Base-by-base conservation (phyloP, 2,888 invertebrate genomes). In the Eutolmus rufibarbis region DNA sequence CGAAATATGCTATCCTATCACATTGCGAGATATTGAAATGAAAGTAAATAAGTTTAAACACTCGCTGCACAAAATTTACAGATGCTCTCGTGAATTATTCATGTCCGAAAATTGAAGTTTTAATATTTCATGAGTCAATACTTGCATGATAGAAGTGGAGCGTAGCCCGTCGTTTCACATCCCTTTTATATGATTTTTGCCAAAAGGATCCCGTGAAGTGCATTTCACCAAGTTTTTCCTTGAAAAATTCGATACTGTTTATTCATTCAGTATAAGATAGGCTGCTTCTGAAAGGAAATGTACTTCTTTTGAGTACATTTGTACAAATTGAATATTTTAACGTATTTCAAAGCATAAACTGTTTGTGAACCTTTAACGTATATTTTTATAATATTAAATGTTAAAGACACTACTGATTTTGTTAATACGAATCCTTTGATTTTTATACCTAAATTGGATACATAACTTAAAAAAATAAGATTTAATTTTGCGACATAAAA, bases 71-170 rank as follows among this genome's bases (percentile, higher is more conserved):
- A 74, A 46, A 74, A 85, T 85, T 85, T 85, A 74, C 74, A 74
- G 46, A 74, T 37, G 74, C 85, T 74, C 28, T 74, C n/a, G 28
- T 85, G 74, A 85, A 85, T 85, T 74, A 85, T 85, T 85, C 85
- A 85, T 85, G n/a, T 74, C 34, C 43, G 74, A 43, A 85, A 85
- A 85, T 85, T 85, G 85, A 74, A 85, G 85, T 85, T 74, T 85
- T 85, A 85, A 85, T 85, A 85, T 85, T 85, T 85, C 74, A 85
- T 85, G 85, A 85, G 74, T 74, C 85, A 46, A 85, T 74, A 85
- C 85, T 74, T 85, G 85, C 74, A 57, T 82, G 57, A 82, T 82
- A 66, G 57, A 57, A 37, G 37, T 23, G 9, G 37, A 82, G 8
- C 23, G 31, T 37, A 82, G 8, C 34, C 16, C 40, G 66, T n/a